phyloP scores from a whole-genome alignment of 2,888 invertebrate species.

The Allolobophora icterica region DNA sequence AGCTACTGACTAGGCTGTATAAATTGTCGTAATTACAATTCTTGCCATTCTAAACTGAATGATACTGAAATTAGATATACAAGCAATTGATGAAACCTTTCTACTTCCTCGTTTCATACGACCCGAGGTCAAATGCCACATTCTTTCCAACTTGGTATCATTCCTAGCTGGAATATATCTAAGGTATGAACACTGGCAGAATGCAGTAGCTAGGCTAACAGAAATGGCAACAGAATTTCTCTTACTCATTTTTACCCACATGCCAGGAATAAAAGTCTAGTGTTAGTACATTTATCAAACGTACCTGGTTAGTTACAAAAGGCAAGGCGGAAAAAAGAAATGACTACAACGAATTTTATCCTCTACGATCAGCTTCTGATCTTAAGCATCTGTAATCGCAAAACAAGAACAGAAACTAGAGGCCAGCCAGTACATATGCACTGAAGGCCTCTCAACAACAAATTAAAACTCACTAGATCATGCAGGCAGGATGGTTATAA shows the following conservation, averaged over 20 bases:
- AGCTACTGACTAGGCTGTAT: no score
- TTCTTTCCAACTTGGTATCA: conserved; percentile 4
- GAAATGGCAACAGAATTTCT: not conserved
- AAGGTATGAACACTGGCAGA: not conserved
- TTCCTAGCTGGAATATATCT: not conserved
- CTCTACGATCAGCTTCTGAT: conserved; percentile 23
- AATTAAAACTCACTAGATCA: conserved; percentile 24
- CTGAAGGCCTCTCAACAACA: conserved; percentile 21
- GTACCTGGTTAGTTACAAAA: conserved; percentile 29
- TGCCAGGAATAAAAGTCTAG: not conserved
- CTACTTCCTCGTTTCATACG: not conserved
- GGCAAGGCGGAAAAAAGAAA: conserved; percentile 28
- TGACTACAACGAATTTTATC: conserved; percentile 28
- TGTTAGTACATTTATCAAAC: conserved; percentile 19
- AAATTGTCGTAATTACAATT: no score
- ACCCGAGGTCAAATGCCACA: not conserved
- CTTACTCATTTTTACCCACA: conserved; percentile 18
- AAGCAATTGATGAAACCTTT: not conserved
- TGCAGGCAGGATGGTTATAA: not conserved
- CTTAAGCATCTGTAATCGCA: conserved; percentile 27
- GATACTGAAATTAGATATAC: not conserved
- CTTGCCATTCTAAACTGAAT: no score
- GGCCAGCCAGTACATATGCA: not conserved
- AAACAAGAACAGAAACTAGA: conserved; percentile 18
- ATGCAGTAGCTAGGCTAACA: not conserved